A percentile compares a stretch with the other conserved stretches of the same genome.
phyloP scores from a whole-genome alignment of 2,797 vertebrate genomes.

The Pagetopsis macropterus region DNA sequence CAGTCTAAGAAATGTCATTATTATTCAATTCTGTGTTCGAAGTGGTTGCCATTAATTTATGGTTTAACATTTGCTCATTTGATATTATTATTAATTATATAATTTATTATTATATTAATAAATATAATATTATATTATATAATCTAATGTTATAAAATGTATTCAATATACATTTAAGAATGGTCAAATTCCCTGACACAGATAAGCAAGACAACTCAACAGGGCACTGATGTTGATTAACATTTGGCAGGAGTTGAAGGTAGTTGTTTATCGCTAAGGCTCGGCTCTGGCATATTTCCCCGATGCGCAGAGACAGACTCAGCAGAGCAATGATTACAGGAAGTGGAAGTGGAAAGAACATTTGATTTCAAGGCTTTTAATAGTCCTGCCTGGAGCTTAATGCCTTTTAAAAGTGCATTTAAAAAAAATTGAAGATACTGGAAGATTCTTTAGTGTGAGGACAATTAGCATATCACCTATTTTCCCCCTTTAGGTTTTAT shows the following conservation, averaged over 20 bases:
- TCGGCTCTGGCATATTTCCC: slow-evolving; percentile 44
- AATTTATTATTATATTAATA: too few relatives aligned
- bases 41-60: neutral
- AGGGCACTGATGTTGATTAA: slow-evolving; percentile 30
- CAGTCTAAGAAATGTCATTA: neutral
- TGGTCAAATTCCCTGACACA: slow-evolving; percentile 8
- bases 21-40: neutral
- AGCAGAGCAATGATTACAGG: slow-evolving; percentile 19
- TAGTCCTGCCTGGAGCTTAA: slow-evolving; percentile 2
- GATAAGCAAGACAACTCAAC: slow-evolving; percentile 13
- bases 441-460: neutral
- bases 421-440: slow-evolving; percentile 1
- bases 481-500: slow-evolving; percentile 3
- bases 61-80: neutral
- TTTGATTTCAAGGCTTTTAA: slow-evolving; percentile 58
- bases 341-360: slow-evolving; percentile 33
- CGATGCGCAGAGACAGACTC: slow-evolving; percentile 1
- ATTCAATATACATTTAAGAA: neutral
- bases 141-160: too few relatives aligned
- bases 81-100: neutral
- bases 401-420: slow-evolving; percentile 15
- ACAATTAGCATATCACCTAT: slow-evolving; percentile 25
- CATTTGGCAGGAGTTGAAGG: slow-evolving; percentile 10
- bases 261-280: slow-evolving; percentile 20
- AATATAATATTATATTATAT: too few relatives aligned